These are phyloP conservation scores for Amphipyra berbera DNA, from an alignment of 2,888 invertebrate species.

Conservation along the genomic window DNA sequence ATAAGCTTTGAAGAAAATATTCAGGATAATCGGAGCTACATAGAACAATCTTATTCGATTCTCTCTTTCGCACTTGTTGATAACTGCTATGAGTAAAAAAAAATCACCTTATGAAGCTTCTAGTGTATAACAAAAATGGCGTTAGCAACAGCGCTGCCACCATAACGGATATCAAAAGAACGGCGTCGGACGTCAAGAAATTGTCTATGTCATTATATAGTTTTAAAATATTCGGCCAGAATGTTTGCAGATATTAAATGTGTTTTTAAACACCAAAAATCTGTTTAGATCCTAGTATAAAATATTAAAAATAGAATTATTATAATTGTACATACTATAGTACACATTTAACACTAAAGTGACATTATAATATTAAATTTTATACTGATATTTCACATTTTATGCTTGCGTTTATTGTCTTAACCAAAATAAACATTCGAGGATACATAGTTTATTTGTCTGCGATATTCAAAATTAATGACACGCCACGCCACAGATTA, in stretches of 20 bases:
- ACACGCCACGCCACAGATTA: too few relatives aligned
- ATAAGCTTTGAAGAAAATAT: conserved; percentile 90
- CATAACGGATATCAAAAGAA: conserved; percentile 77
- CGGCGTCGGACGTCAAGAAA: conserved; percentile 89
- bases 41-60: conserved; percentile 67
- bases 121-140: conserved; percentile 89
- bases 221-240: conserved; percentile 70
- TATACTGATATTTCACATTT: too few relatives aligned
- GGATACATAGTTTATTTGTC: too few relatives aligned
- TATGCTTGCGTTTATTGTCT: too few relatives aligned
- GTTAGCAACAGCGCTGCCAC: conserved; percentile 88
- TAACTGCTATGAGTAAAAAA: conserved; percentile 80
- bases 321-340: too few relatives aligned
- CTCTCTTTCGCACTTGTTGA: conserved; percentile 82
- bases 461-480: too few relatives aligned
- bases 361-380: too few relatives aligned
- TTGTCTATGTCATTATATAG: conserved; percentile 76
- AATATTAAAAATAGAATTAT: too few relatives aligned
- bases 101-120: conserved; percentile 87
- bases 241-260: conserved; percentile 28
- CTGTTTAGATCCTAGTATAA: too few relatives aligned
- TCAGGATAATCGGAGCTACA: conserved; percentile 83
- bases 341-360: too few relatives aligned
- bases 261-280: background rate
- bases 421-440: too few relatives aligned